Base-by-base conservation (phyloP, 2,797 vertebrate genomes). In the Poeciliopsis presidionis region DNA sequence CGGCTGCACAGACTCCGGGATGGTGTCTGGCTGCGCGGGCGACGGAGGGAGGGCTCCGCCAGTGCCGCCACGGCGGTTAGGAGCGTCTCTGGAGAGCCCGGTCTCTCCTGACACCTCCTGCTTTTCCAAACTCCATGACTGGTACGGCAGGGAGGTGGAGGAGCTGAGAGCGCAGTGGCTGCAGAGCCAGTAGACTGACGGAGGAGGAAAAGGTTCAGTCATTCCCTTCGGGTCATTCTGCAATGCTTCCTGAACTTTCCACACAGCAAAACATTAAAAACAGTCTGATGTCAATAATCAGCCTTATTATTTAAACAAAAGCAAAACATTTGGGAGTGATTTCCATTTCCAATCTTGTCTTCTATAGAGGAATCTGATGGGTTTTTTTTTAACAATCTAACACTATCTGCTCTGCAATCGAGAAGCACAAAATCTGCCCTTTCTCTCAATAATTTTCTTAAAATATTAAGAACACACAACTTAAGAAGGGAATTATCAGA, bases 121-220 rank as follows among this genome's bases (percentile, higher is more conserved):
- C 86, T 99, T 99, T 79, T 93, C 95, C 73, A 96, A 90, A 77
- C 96, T 99, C 30, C 98, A 99, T 0, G 94, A 97, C 84, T 95
- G 92, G 91, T 99, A 97, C 0, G 96, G 98, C 16, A 91, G 67
- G 75, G 98, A 99, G 89, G 95, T 99, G 78, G 90, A 95, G 11
- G 95, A 93, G 2, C 92, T 99, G 79, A 89, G 96, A 78, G 83
- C 70, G 45, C 94, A 95, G 83, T 99, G 98, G 98, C 94, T 95
- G 76, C 87, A 96, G 89, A 92, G 88, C 86, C 94, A 94, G 87
- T 95, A 79, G 94, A 75, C 25, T 53, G 8, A 73, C 9, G 16
- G 53, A 70, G 75, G 47, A 69, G 75, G 47, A 25, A 49, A 3
- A 41, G 5, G 41, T 74, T 67, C 57, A 30, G 75, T 78, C 83